Evolutionary conservation across 2,888 invertebrate genomes (phyloP).

Genomic region (Phalangium opilio): DNA sequence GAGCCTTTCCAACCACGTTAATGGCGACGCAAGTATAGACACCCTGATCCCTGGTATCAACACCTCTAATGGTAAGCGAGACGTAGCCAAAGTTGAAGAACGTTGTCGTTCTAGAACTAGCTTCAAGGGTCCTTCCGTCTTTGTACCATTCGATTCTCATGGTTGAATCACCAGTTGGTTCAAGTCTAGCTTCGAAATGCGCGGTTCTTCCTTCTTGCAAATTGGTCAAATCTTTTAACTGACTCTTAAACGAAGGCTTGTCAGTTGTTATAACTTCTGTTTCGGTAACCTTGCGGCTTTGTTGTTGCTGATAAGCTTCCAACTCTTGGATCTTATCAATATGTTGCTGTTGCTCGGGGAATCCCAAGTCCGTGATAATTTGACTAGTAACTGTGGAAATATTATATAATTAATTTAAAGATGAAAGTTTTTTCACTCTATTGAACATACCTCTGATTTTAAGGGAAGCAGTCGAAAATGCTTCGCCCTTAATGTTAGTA

Average conservation of each 20-base stretch:
- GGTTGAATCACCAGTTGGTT: constrained; percentile 79
- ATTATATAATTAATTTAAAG: background rate
- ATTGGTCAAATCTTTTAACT: constrained; percentile 13
- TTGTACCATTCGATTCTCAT: constrained; percentile 87
- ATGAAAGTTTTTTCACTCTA: too few species aligned
- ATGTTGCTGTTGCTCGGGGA: constrained; percentile 75
- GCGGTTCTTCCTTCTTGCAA: constrained; percentile 82
- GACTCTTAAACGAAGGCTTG: constrained; percentile 14
- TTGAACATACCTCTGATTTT: constrained; percentile 29
- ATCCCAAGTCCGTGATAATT: constrained; percentile 53
- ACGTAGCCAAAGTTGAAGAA: constrained; percentile 93
- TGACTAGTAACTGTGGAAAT: constrained; percentile 11
- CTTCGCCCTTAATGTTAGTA: constrained; percentile 78
- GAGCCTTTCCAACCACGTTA: constrained; percentile 71
- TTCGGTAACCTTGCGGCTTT: constrained; percentile 12
- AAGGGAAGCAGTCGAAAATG: constrained; percentile 63
- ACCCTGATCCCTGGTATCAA: constrained; percentile 77
- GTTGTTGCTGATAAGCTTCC: constrained; percentile 56
- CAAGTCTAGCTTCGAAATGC: constrained; percentile 86
- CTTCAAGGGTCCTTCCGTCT: constrained; percentile 45
- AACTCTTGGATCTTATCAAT: constrained; percentile 81
- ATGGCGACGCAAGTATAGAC: constrained; percentile 74
- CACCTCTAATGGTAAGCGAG: constrained; percentile 77
- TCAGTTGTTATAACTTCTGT: constrained; percentile 9
- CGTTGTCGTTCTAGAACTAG: constrained; percentile 63